Evolutionary conservation across 2,888 invertebrate genomes (phyloP).

Genomic region (Macrophya annulata): DNA sequence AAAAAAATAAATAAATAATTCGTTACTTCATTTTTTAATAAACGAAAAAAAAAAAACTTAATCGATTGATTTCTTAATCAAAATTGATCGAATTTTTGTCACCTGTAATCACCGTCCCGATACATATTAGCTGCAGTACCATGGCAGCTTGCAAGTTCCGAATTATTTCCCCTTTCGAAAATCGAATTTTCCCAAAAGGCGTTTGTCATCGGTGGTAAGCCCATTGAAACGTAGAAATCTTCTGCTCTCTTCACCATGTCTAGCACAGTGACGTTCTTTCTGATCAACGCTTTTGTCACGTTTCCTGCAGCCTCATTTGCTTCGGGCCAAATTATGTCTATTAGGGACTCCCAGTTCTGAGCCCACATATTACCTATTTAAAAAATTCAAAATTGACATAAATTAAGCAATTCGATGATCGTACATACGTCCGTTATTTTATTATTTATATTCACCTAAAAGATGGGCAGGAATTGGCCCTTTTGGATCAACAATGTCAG

Average conservation of each 20-base stretch:
- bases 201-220: slow-evolving; percentile 83
- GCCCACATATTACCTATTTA: slow-evolving; percentile 86
- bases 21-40: neutral
- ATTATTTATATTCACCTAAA: slow-evolving; percentile 80
- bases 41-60: neutral
- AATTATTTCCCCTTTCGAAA: slow-evolving; percentile 78
- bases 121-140: slow-evolving; percentile 89
- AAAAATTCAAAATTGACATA: no score
- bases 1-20: no score
- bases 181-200: slow-evolving; percentile 85
- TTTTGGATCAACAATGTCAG: slow-evolving; percentile 79
- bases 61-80: neutral
- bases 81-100: slow-evolving; percentile 43
- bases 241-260: slow-evolving; percentile 85
- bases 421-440: no score
- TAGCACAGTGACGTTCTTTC: slow-evolving; percentile 82
- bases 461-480: slow-evolving; percentile 87
- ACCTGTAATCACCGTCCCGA: slow-evolving; percentile 85
- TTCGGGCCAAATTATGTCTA: slow-evolving; percentile 82
- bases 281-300: slow-evolving; percentile 81
- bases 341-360: slow-evolving; percentile 85
- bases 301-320: slow-evolving; percentile 77
- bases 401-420: neutral
- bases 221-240: slow-evolving; percentile 86
- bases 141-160: slow-evolving; percentile 82